A percentile compares a stretch with the other conserved stretches of the same genome.
Conservation (phyloP, 92 coral and sea anemone genomes). For the Anthopleura xanthogrammica region DNA sequence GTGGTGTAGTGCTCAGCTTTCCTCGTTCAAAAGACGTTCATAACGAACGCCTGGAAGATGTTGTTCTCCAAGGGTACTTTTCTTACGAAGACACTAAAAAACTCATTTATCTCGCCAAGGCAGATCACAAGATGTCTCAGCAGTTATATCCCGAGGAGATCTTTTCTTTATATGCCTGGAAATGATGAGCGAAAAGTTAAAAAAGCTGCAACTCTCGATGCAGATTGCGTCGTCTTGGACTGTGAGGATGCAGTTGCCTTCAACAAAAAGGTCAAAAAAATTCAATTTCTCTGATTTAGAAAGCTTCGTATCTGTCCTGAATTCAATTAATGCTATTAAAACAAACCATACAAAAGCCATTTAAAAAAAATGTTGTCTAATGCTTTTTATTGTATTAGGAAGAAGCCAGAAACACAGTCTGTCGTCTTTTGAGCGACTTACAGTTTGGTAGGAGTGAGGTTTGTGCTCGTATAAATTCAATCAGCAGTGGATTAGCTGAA, state of each 20-base stretch:
- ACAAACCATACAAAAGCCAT: background rate
- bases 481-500: conserved; percentile 81
- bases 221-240: conserved; percentile 89
- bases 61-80: conserved; percentile 10
- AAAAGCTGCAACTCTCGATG: conserved; percentile 77
- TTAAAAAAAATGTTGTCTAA: background rate
- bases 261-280: conserved; percentile 63
- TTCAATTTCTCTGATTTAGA: background rate
- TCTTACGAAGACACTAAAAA: conserved; percentile 8
- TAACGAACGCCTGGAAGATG: conserved; percentile 45
- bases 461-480: conserved; percentile 86
- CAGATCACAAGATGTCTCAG: conserved; percentile 30
- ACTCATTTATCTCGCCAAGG: background rate
- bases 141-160: conserved; percentile 74
- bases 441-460: conserved; percentile 89
- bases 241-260: conserved; percentile 95
- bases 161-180: conserved; percentile 96
- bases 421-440: conserved; percentile 62
- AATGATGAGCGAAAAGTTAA: conserved; percentile 87
- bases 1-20: background rate
- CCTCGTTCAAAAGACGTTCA: background rate
- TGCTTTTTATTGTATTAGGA: conserved; percentile 38
- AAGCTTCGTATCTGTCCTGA: background rate
- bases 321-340: too few relatives aligned
- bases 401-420: conserved; percentile 80